phyloP scores from a whole-genome alignment of 2,888 invertebrate genomes.

The Malacosoma neustria region DNA sequence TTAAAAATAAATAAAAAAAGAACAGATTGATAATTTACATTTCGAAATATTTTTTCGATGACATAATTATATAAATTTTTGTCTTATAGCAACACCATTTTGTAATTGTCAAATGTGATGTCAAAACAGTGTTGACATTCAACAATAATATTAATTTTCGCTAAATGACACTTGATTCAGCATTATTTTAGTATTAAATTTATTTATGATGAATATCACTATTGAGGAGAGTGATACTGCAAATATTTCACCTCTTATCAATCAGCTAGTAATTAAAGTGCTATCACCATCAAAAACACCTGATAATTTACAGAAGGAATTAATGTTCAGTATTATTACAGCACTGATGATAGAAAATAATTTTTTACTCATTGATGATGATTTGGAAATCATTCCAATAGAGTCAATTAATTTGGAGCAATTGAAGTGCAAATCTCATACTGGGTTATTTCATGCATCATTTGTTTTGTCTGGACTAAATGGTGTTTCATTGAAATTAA shows the following conservation, averaged over 20 bases:
- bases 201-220: constrained; percentile 27
- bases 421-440: constrained; percentile 34
- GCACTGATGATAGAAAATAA: constrained; percentile 55
- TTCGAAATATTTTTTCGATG: no score
- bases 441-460: constrained; percentile 36
- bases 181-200: no score
- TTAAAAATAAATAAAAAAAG: no score
- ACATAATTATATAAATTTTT: no score
- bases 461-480: constrained; percentile 41
- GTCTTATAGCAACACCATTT: no score
- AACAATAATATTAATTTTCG: no score
- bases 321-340: constrained; percentile 44
- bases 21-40: no score
- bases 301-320: constrained; percentile 46
- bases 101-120: no score
- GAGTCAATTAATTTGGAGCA: constrained; percentile 23
- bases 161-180: no score
- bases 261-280: constrained; percentile 33
- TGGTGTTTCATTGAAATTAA: constrained; percentile 35
- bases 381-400: constrained; percentile 19
- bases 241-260: constrained; percentile 32
- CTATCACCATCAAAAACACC: constrained; percentile 23
- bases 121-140: no score
- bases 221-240: constrained; percentile 53
- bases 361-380: constrained; percentile 31